Evolutionary conservation across 2,113 vertebrate species (phyloP).

Genomic region (Cheilinus undulatus): DNA sequence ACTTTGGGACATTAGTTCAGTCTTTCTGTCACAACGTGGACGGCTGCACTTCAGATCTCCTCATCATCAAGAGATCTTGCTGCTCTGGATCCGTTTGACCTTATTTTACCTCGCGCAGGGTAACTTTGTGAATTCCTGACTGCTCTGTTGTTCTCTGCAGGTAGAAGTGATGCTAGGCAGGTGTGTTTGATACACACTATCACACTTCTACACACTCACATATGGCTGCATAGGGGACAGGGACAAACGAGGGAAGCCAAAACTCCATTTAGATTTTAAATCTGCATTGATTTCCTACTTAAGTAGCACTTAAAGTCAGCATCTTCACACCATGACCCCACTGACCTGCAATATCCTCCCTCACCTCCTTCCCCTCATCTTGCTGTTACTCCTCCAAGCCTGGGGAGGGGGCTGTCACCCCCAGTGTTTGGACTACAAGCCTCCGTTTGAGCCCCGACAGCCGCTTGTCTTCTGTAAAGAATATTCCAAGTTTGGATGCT

Average conservation of each 20-base stretch:
- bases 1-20: constrained; percentile 3
- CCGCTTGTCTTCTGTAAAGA: constrained; percentile 84
- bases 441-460: constrained; percentile 85
- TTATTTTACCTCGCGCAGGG: constrained; percentile 5
- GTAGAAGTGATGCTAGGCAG: constrained; percentile 65
- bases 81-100: constrained; percentile 32
- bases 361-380: constrained; percentile 33
- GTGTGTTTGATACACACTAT: constrained; percentile 49
- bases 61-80: constrained; percentile 7
- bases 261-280: constrained; percentile 13
- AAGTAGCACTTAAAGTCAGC: constrained; percentile 19
- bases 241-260: constrained; percentile 33
- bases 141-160: constrained; percentile 39
- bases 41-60: constrained; percentile 8
- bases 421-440: constrained; percentile 87
- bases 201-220: constrained; percentile 6
- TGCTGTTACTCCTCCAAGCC: constrained; percentile 68
- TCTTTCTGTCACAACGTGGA: constrained; percentile 1
- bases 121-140: no score
- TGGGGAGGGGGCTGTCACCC: constrained; percentile 77
- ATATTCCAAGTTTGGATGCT: constrained; percentile 87
- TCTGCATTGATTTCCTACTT: no score
- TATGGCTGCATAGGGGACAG: constrained; percentile 4
- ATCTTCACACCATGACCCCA: constrained; percentile 51
- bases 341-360: background rate